These are phyloP conservation scores for Acleris cristana DNA, from an alignment of 2,888 invertebrate genomes.

Conservation along the genomic window DNA sequence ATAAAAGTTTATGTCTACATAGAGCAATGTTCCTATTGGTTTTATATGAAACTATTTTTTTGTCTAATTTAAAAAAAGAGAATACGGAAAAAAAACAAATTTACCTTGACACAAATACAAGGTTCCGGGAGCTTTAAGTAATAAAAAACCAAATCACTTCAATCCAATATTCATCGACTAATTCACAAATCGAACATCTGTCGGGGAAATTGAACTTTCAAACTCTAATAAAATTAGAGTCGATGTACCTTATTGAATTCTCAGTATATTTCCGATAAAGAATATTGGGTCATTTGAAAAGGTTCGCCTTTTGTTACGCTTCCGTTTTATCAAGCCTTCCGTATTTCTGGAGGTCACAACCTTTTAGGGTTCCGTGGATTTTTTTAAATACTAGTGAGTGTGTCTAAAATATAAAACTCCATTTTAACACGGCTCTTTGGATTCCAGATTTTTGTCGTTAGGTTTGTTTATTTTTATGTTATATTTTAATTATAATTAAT, in stretches of 20 bases:
- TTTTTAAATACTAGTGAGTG: not conserved
- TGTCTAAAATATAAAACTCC: not conserved
- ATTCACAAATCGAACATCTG: slow-evolving; percentile 12
- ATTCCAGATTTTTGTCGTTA: no score
- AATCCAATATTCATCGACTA: not conserved
- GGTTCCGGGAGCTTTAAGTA: no score
- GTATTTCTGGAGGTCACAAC: slow-evolving; percentile 10
- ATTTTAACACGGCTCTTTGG: not conserved
- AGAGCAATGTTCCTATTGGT: no score
- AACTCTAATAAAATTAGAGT: slow-evolving; percentile 31
- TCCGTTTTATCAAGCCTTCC: slow-evolving; percentile 30
- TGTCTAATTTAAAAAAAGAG: no score
- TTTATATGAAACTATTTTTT: no score
- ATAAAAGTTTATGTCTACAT: no score
- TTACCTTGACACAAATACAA: no score
- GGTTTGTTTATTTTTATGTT: no score
- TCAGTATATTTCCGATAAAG: slow-evolving; percentile 25
- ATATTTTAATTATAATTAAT: no score
- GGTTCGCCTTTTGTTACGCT: slow-evolving; percentile 32
- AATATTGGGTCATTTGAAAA: slow-evolving; percentile 35
- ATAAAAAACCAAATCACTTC: no score
- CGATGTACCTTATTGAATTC: slow-evolving; percentile 14
- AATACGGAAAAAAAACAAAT: no score
- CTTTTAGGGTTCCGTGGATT: slow-evolving; percentile 10
- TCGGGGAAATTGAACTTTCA: slow-evolving; percentile 20